These are phyloP conservation scores for Lathronympha strigana DNA, from an alignment of 2,888 invertebrate genomes.

Conservation along the genomic window DNA sequence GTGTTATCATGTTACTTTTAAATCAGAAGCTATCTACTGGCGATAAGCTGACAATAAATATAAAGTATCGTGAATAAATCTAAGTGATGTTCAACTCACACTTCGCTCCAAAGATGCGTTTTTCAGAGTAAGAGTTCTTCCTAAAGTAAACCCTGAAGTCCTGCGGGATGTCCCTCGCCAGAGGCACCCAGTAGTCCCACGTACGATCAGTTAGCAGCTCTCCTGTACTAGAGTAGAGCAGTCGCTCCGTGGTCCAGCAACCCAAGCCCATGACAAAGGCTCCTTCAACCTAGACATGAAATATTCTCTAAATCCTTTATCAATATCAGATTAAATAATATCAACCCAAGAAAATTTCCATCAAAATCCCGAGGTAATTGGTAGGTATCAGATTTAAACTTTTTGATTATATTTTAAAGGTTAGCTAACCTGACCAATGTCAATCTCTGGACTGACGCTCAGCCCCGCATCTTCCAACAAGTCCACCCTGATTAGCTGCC, in stretches of 20 bases:
- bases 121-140: slow-evolving; percentile 79
- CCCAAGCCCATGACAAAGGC: slow-evolving; percentile 87
- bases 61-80: too few relatives aligned
- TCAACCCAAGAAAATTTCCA: too few relatives aligned
- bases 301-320: too few relatives aligned
- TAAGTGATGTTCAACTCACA: too few relatives aligned
- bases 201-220: slow-evolving; percentile 85
- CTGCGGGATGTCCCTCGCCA: slow-evolving; percentile 86
- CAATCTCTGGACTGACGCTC: slow-evolving; percentile 87
- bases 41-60: too few relatives aligned
- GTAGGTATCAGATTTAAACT: too few relatives aligned
- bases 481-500: slow-evolving; percentile 85
- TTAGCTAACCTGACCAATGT: slow-evolving; percentile 87
- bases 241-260: slow-evolving; percentile 86
- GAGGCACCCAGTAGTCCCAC: slow-evolving; percentile 88
- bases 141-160: slow-evolving; percentile 85
- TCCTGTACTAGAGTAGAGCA: slow-evolving; percentile 82
- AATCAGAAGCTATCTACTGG: too few relatives aligned
- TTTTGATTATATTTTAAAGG: too few relatives aligned
- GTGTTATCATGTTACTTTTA: too few relatives aligned
- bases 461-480: slow-evolving; percentile 87
- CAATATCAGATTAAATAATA: too few relatives aligned
- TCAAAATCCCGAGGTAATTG: too few relatives aligned
- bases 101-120: slow-evolving; percentile 84
- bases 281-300: slow-evolving; percentile 87